A percentile compares a stretch with the other conserved stretches of the same genome.
Evolutionary conservation across 2,113 vertebrate genomes (phyloP).

Genomic region (Anthoscopus minutus): DNA sequence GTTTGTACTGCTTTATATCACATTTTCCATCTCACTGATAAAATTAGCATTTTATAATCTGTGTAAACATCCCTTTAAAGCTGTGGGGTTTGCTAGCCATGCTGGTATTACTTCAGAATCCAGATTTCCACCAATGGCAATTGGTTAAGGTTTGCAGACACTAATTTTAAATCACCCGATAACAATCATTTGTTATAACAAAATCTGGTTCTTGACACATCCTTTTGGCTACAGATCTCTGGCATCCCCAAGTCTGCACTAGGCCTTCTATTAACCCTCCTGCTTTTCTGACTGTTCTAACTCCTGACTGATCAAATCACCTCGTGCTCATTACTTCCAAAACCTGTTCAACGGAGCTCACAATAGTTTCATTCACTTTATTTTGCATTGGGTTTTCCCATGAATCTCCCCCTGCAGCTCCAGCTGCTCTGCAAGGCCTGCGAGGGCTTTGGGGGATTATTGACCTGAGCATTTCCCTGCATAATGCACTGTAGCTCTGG

Average conservation of each 20-base stretch:
- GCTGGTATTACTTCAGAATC: neutral
- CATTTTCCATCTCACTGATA: constrained; percentile 3
- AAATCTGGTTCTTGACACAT: neutral
- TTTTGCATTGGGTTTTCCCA: neutral
- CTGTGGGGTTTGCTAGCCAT: neutral
- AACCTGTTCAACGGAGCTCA: neutral
- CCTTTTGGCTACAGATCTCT: neutral
- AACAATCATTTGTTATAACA: neutral
- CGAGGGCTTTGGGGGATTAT: neutral
- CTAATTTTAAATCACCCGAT: neutral
- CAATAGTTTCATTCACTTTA: neutral
- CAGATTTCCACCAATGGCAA: neutral
- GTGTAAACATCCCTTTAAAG: neutral
- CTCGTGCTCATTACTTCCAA: neutral
- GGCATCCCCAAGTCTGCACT: neutral
- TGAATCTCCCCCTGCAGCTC: neutral
- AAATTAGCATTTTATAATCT: constrained; percentile 2
- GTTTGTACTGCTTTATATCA: neutral
- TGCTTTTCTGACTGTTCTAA: neutral
- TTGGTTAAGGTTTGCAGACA: neutral
- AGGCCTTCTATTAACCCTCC: neutral
- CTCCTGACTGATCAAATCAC: neutral
- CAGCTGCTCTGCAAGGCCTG: neutral
- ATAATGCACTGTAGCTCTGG: neutral
- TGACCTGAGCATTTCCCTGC: neutral